Percentiles rank a stretch among this genome's conserved stretches.
These are phyloP conservation scores for Myripristis murdjan DNA, from an alignment of 2,797 vertebrate genomes.

Conservation along the genomic window DNA sequence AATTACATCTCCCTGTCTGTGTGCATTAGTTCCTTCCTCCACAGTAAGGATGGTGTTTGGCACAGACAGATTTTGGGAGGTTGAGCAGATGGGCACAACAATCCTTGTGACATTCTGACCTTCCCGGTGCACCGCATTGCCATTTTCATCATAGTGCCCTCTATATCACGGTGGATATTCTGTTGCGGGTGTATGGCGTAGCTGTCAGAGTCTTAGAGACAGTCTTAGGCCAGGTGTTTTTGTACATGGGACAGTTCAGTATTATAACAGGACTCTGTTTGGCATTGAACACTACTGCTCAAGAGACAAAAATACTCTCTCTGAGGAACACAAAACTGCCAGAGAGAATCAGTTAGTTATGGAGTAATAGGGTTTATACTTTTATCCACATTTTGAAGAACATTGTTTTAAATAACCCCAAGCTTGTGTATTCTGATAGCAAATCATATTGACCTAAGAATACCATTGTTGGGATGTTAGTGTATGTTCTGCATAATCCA, in stretches of 20 bases:
- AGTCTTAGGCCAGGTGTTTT: conserved; percentile 36
- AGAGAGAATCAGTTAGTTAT: conserved; percentile 11
- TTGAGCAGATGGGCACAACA: conserved; percentile 26
- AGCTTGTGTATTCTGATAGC: conserved; percentile 52
- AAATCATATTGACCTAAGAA: conserved; percentile 68
- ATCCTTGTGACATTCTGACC: conserved; percentile 39
- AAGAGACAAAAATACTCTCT: conserved; percentile 11
- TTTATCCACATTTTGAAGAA: conserved; percentile 17
- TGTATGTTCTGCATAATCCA: conserved; percentile 63
- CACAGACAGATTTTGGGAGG: not conserved
- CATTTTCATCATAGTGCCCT: not conserved
- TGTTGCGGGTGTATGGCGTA: conserved; percentile 10
- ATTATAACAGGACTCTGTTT: not conserved
- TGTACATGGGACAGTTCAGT: no score
- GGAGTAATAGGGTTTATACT: conserved; percentile 24
- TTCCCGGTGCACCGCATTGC: conserved; percentile 34
- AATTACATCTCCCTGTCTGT: conserved; percentile 30
- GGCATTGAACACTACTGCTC: conserved; percentile 6
- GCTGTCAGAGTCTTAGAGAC: conserved; percentile 28
- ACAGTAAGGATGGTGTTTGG: conserved; percentile 8
- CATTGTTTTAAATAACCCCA: conserved; percentile 53
- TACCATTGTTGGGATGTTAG: conserved; percentile 57
- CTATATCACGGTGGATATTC: conserved; percentile 36
- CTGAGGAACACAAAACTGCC: conserved; percentile 11
- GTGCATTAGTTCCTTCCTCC: conserved; percentile 35